A percentile compares a stretch with the other conserved stretches of the same genome.
Evolutionary conservation across 1,140 invertebrate genomes (phyloP).

Genomic region (Psilanteris sp.): DNA sequence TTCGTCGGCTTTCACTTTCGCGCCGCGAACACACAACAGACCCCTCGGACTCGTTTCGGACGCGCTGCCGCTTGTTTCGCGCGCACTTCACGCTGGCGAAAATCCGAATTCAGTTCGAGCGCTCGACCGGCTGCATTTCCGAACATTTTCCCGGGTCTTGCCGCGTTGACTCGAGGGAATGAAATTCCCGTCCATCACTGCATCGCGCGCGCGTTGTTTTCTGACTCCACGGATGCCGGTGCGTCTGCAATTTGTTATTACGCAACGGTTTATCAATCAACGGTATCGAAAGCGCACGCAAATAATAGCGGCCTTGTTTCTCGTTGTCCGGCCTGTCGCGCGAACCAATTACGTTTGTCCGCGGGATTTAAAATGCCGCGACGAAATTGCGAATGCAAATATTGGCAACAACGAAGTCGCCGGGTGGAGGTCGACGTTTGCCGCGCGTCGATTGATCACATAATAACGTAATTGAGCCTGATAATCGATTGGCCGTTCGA

Average conservation of each 20-base stretch:
- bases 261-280: conserved; percentile 13
- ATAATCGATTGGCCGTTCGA: conserved; percentile 22
- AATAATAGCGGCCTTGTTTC: too few relatives aligned
- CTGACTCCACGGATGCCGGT: neutral
- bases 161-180: conserved; percentile 18
- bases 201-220: conserved; percentile 1
- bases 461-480: conserved; percentile 25
- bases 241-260: conserved; percentile 8
- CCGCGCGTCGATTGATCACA: conserved; percentile 7
- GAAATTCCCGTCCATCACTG: conserved; percentile 17
- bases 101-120: conserved; percentile 18
- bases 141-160: conserved; percentile 30
- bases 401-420: too few relatives aligned
- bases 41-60: conserved; percentile 32
- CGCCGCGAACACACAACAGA: conserved; percentile 7
- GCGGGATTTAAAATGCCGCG: too few relatives aligned
- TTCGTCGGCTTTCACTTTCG: conserved; percentile 69
- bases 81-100: too few relatives aligned
- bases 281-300: too few relatives aligned
- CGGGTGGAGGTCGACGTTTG: too few relatives aligned
- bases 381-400: too few relatives aligned
- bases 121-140: conserved; percentile 30
- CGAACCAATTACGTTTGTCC: too few relatives aligned
- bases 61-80: conserved; percentile 31
- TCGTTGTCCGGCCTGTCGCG: too few relatives aligned